Evolutionary conservation across 2,888 invertebrate genomes (phyloP).

Genomic region (Sphaerophoria taeniata): DNA sequence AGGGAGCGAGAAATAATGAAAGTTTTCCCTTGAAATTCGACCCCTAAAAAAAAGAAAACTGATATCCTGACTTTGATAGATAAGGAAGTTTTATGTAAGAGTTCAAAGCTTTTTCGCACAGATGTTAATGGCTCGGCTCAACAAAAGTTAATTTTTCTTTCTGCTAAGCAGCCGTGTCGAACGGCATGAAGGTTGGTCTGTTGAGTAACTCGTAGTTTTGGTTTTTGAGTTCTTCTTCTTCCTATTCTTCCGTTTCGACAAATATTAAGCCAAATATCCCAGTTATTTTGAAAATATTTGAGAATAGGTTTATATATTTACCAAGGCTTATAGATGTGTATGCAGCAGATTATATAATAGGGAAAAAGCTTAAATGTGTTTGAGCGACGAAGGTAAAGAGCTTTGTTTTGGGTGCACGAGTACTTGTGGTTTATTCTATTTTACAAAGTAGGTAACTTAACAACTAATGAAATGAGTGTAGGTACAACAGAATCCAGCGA

Average conservation of each 20-base stretch:
- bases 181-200: background rate
- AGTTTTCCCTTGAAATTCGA: slow-evolving; percentile 73
- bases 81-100: slow-evolving; percentile 75
- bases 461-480: slow-evolving; percentile 7
- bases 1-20: slow-evolving; percentile 33
- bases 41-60: slow-evolving; percentile 67
- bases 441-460: background rate
- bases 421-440: background rate
- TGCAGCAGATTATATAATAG: slow-evolving; percentile 28
- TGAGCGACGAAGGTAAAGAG: background rate
- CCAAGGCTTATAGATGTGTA: background rate
- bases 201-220: background rate
- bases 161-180: background rate
- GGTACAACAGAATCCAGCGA: slow-evolving; percentile 8
- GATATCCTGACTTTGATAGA: slow-evolving; percentile 71
- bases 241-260: background rate
- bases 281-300: slow-evolving; percentile 33
- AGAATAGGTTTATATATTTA: slow-evolving; percentile 14
- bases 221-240: background rate
- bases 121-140: slow-evolving; percentile 59
- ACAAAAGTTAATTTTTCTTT: slow-evolving; percentile 49
- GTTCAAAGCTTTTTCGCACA: slow-evolving; percentile 72
- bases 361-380: background rate
- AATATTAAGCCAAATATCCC: slow-evolving; percentile 24
- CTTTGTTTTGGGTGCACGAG: slow-evolving; percentile 24